Percentiles rank a stretch among this genome's conserved stretches.
Evolutionary conservation across 2,888 invertebrate genomes (phyloP).

Genomic region (Clostera curtula): DNA sequence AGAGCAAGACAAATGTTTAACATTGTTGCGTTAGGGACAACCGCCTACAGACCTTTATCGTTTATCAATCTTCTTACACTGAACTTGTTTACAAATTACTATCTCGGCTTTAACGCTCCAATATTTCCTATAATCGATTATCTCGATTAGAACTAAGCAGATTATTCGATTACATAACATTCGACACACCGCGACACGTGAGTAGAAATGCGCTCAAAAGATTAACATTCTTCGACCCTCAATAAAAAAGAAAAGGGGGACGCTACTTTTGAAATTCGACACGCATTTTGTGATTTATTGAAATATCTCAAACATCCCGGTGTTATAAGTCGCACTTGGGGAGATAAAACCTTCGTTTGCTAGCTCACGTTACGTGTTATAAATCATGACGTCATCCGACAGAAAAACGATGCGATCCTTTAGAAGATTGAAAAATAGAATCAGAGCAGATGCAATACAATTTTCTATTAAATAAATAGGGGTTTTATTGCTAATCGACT

Average conservation of each 20-base stretch:
- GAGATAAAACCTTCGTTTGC: slow-evolving; percentile 59
- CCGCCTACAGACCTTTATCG: slow-evolving; percentile 39
- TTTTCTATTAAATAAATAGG: too few relatives aligned
- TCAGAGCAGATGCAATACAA: too few relatives aligned
- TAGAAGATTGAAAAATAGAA: too few relatives aligned
- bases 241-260: slow-evolving; percentile 45
- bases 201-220: slow-evolving; percentile 44
- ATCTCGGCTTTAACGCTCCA: slow-evolving; percentile 25
- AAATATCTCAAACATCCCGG: slow-evolving; percentile 62
- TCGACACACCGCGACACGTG: slow-evolving; percentile 36
- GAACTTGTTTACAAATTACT: slow-evolving; percentile 30
- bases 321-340: slow-evolving; percentile 61
- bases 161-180: slow-evolving; percentile 34
- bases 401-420: slow-evolving; percentile 52
- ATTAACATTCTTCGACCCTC: slow-evolving; percentile 52
- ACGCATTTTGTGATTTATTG: slow-evolving; percentile 70
- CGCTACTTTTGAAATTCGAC: slow-evolving; percentile 62
- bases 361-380: slow-evolving; percentile 62
- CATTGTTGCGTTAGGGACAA: slow-evolving; percentile 39
- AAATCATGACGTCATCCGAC: slow-evolving; percentile 61
- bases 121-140: slow-evolving; percentile 23
- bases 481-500: too few relatives aligned
- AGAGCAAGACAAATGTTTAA: slow-evolving; percentile 54
- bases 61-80: slow-evolving; percentile 45
- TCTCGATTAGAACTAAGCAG: slow-evolving; percentile 28